Evolutionary conservation across 1,140 invertebrate species (phyloP).

Genomic region (Olivierus martensii): DNA sequence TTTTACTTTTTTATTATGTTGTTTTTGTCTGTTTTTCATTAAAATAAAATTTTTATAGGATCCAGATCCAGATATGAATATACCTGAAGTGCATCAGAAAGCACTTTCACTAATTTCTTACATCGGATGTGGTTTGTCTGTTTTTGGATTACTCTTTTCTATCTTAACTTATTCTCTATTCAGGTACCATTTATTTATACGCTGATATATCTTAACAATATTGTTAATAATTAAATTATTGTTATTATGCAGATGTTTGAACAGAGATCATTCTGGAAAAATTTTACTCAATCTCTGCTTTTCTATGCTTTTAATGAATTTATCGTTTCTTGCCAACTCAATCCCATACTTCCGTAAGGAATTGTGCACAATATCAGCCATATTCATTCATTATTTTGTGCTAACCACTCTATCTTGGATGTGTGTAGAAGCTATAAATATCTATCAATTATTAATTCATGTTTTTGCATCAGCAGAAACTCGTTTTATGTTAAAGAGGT

Average conservation of each 20-base stretch:
- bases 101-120: constrained; percentile 37
- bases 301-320: constrained; percentile 36
- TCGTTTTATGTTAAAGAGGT: constrained; percentile 38
- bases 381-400: constrained; percentile 37
- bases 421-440: constrained; percentile 39
- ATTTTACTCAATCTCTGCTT: constrained; percentile 39
- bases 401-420: constrained; percentile 39
- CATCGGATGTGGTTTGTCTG: constrained; percentile 35
- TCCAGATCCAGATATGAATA: too few relatives aligned
- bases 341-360: too few relatives aligned
- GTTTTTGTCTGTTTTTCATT: too few relatives aligned
- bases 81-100: too few relatives aligned
- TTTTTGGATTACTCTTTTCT: constrained; percentile 33
- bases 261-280: constrained; percentile 38
- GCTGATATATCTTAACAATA: too few relatives aligned
- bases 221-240: too few relatives aligned
- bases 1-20: too few relatives aligned
- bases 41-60: too few relatives aligned
- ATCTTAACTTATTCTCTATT: constrained; percentile 37
- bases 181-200: too few relatives aligned
- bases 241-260: constrained; percentile 28
- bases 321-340: constrained; percentile 32
- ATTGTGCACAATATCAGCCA: constrained; percentile 27
- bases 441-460: constrained; percentile 40
- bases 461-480: constrained; percentile 38